These are phyloP conservation scores for Lasius fuliginosus DNA, from an alignment of 2,888 invertebrate genomes.

Conservation along the genomic window DNA sequence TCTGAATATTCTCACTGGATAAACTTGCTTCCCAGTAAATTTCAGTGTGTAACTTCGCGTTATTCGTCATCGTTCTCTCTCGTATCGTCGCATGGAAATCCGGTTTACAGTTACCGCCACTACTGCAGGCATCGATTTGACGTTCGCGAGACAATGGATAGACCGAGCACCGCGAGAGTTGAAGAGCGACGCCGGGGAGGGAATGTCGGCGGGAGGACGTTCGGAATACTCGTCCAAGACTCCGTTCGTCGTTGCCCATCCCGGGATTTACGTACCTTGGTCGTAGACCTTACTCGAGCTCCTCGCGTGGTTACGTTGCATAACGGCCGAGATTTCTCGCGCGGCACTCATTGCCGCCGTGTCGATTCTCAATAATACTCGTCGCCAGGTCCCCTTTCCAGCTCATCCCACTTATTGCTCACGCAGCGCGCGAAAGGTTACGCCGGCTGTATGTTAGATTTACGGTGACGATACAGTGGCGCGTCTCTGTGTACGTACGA, in stretches of 20 bases:
- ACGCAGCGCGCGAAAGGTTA: slow-evolving; percentile 64
- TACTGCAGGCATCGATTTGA: slow-evolving; percentile 3
- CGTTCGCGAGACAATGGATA: slow-evolving; percentile 40
- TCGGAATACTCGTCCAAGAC: slow-evolving; percentile 68
- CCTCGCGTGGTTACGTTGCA: slow-evolving; percentile 68
- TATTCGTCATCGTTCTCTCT: slow-evolving; percentile 15
- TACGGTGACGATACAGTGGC: slow-evolving; percentile 25
- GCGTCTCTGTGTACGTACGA: not conserved
- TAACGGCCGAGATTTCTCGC: slow-evolving; percentile 65
- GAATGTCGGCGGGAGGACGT: slow-evolving; percentile 23
- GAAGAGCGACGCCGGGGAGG: not conserved
- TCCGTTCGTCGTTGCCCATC: slow-evolving; percentile 73
- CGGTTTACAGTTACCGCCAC: not conserved
- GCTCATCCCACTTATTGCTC: slow-evolving; percentile 62
- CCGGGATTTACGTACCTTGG: slow-evolving; percentile 78
- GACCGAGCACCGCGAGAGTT: not conserved
- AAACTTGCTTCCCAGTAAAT: slow-evolving; percentile 17
- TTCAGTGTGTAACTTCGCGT: not conserved
- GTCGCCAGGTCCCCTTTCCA: slow-evolving; percentile 58
- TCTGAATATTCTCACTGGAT: slow-evolving; percentile 9
- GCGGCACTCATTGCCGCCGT: slow-evolving; percentile 73
- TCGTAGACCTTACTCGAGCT: slow-evolving; percentile 80
- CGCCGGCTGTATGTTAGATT: slow-evolving; percentile 39
- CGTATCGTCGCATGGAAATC: slow-evolving; percentile 8
- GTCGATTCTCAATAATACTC: slow-evolving; percentile 71